Conservation (phyloP, 2,113 vertebrate species). For the Ornithorhynchus anatinus region DNA sequence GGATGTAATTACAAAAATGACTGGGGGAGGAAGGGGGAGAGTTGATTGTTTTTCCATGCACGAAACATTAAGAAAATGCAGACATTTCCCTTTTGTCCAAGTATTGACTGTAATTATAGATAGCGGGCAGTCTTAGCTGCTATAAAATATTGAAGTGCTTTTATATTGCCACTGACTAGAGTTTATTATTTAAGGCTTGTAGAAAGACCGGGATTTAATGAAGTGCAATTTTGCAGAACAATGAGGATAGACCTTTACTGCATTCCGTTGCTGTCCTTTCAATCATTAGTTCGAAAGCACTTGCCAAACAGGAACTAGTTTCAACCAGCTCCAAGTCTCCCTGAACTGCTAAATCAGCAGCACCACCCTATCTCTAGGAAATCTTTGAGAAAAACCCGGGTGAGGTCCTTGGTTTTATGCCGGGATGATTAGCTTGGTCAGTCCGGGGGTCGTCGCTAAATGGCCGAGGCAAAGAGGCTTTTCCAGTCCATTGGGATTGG, state of each 20-base stretch:
- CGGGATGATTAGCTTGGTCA: not conserved
- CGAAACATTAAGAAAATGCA: conserved; percentile 73
- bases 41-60: conserved; percentile 70
- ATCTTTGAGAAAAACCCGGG: conserved; percentile 5
- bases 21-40: too few species aligned
- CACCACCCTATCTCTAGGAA: conserved; percentile 1
- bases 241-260: conserved; percentile 29
- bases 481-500: not conserved
- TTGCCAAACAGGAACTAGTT: conserved; percentile 40
- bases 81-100: conserved; percentile 55
- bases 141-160: conserved; percentile 60
- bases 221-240: conserved; percentile 51
- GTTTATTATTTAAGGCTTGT: conserved; percentile 58
- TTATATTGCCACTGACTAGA: conserved; percentile 39
- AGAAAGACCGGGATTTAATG: conserved; percentile 56
- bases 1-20: conserved; percentile 66
- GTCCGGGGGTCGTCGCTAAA: not conserved
- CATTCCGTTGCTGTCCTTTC: conserved; percentile 37
- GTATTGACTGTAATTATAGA: conserved; percentile 69
- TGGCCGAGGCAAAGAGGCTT: not conserved
- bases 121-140: conserved; percentile 48
- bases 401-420: not conserved
- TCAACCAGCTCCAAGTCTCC: conserved; percentile 41
- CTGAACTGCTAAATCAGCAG: conserved; percentile 29
- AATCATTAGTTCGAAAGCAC: conserved; percentile 47